phyloP scores from a whole-genome alignment of 2,888 invertebrate genomes.

The Poecilobothrus nobilitatus region DNA sequence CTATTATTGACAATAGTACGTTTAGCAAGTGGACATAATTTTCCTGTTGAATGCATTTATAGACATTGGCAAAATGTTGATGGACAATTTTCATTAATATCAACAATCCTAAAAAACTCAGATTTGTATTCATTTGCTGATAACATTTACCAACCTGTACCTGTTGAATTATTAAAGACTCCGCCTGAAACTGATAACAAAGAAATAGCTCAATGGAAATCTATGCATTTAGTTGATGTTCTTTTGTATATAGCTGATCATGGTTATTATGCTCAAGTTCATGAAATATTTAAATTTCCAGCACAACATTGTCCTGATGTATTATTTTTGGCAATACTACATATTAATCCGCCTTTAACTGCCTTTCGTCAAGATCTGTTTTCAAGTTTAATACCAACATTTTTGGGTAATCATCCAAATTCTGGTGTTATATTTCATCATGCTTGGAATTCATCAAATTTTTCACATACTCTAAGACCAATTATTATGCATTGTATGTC shows the following conservation, averaged over 20 bases:
- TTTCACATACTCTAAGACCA: conserved; percentile 58
- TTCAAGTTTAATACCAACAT: conserved; percentile 80
- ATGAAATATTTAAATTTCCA: conserved; percentile 84
- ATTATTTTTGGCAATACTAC: conserved; percentile 77
- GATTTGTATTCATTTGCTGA: conserved; percentile 94
- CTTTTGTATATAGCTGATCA: conserved; percentile 79
- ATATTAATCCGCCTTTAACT: conserved; percentile 73
- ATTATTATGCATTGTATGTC: conserved; percentile 95
- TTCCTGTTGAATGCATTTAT: conserved; percentile 84
- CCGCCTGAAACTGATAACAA: conserved; percentile 92
- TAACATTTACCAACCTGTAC: conserved; percentile 77
- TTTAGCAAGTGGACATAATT: conserved; percentile 65
- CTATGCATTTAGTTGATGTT: conserved; percentile 81
- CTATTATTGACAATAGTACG: conserved; percentile 75
- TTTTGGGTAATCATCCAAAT: conserved; percentile 92
- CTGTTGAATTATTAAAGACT: conserved; percentile 82
- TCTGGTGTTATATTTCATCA: conserved; percentile 92
- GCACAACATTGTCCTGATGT: conserved; percentile 92
- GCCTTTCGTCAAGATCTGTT: conserved; percentile 78
- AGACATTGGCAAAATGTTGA: conserved; percentile 89
- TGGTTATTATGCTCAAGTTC: conserved; percentile 69
- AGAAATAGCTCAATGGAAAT: conserved; percentile 89
- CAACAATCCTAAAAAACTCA: conserved; percentile 77
- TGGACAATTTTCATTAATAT: conserved; percentile 82
- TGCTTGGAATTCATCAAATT: conserved; percentile 83